Percentiles rank a stretch among this genome's conserved stretches.
These are phyloP conservation scores for Xiphorhynchus erythropygius DNA, from an alignment of 2,797 vertebrate genomes.

Conservation along the genomic window DNA sequence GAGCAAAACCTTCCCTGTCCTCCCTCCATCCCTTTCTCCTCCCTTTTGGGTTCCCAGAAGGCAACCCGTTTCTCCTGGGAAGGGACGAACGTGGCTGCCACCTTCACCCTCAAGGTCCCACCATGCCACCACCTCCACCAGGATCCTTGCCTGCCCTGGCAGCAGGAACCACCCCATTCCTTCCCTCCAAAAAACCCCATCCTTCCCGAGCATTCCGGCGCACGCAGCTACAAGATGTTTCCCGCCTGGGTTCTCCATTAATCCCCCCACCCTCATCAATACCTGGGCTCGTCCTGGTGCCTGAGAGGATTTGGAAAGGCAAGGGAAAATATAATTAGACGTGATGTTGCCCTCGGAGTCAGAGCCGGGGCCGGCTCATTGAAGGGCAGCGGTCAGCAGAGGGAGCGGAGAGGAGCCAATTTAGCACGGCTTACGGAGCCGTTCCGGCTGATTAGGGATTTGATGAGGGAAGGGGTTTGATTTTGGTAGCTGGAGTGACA, in stretches of 20 bases:
- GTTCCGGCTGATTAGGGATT: constrained; percentile 82
- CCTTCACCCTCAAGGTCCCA: rapidly evolving
- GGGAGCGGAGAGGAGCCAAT: constrained; percentile 80
- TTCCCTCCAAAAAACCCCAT: background rate
- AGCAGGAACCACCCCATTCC: background rate
- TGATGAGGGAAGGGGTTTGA: constrained; percentile 69
- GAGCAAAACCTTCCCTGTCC: background rate
- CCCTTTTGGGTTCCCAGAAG: background rate
- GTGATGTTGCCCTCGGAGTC: constrained; percentile 49
- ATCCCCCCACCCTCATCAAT: constrained; percentile 6
- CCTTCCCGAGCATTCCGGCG: background rate
- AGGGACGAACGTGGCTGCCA: rapidly evolving
- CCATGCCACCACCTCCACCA: background rate
- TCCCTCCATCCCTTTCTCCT: background rate
- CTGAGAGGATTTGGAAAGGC: constrained; percentile 64
- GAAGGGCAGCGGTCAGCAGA: constrained; percentile 57
- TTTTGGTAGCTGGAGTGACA: constrained; percentile 38
- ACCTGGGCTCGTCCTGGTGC: constrained; percentile 7
- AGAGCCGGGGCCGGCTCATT: background rate
- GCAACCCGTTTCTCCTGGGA: background rate
- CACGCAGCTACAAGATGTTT: background rate
- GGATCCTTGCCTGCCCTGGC: background rate
- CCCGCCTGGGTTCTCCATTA: background rate
- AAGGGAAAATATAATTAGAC: constrained; percentile 47
- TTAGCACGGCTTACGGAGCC: constrained; percentile 81